phyloP scores from a whole-genome alignment of 1,140 invertebrate species.

The Hyposmocoma kahamanoa region DNA sequence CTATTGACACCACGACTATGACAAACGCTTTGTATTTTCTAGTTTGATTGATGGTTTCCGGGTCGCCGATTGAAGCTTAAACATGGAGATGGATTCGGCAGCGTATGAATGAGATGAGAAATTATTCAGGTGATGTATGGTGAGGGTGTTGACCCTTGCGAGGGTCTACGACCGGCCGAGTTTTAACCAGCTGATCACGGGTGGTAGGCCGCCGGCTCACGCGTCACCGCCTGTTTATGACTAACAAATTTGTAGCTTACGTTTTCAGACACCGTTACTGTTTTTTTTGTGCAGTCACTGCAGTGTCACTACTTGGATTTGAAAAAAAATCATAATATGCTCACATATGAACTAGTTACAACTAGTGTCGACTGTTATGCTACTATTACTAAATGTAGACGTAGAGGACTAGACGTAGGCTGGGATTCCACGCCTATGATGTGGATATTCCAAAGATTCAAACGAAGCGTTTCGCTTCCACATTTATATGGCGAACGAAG shows the following conservation, averaged over 20 bases:
- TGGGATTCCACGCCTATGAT: too few relatives aligned
- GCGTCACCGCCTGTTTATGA: conserved; percentile 23
- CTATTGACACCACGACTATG: too few relatives aligned
- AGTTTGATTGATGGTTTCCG: conserved; percentile 49
- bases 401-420: too few relatives aligned
- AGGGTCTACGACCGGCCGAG: conserved; percentile 59
- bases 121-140: conserved; percentile 56
- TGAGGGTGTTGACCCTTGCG: conserved; percentile 37
- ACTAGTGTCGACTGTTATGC: too few relatives aligned
- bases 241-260: conserved; percentile 41
- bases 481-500: too few relatives aligned
- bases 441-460: too few relatives aligned
- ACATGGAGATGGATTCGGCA: conserved; percentile 57
- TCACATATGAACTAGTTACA: too few relatives aligned
- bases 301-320: too few relatives aligned
- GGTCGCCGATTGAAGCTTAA: conserved; percentile 41
- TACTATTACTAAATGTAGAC: too few relatives aligned
- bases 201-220: conserved; percentile 19
- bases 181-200: conserved; percentile 55
- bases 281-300: conserved; percentile 11
- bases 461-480: too few relatives aligned
- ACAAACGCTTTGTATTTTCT: neutral
- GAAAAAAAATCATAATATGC: too few relatives aligned
- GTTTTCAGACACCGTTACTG: conserved; percentile 32
- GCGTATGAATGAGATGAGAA: conserved; percentile 57